Evolutionary conservation across 2,888 invertebrate genomes (phyloP), one percentile per base, ranked within the genome.

Genomic region (Tenthredo livida): DNA sequence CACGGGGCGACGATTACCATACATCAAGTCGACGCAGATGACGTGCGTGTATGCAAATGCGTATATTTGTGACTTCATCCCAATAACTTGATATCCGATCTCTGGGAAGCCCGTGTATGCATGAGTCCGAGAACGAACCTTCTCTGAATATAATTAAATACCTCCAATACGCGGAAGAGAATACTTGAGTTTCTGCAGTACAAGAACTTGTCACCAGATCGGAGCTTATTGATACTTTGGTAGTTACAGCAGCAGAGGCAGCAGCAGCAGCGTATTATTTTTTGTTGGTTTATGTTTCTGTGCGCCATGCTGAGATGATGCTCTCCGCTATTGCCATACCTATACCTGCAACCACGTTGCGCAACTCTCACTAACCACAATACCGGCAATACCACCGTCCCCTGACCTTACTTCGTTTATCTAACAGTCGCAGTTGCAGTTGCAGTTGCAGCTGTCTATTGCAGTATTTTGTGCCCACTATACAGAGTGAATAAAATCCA

Each of bases 341-440:
- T 73, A 17, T 73, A 67, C 33, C 43, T 12, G 4, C 29, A 21
- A 21, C 29, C 54, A 7, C 54, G 43, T 73, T 73, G 73, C 73
- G 73, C 73, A 73, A 73, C 73, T 21, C 73, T 17, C 43, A 43
- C 43, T 40, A 73, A 73, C 73, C 67, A 67, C 67, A 67, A 73
- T 67, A 40, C 40, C 21, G 40, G 73, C 70, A 70, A 61, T 61
- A 61, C 70, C 29, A n/a, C 15, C 73, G 40, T 73, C 73, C 43
- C 43, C 73, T 73, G 73, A 73, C 73, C 73, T 73, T 73, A 73
- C 73, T 43, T 25, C 40, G 73, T 73, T 73, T 43, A 73, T 73
- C 73, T 43, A 73, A 73, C 73, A 73, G 25, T 61, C 21, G 61
- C 61, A 61, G 43, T 72, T 43, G 43, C 72, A 61, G 43, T 72